Evolutionary conservation across 2,888 invertebrate genomes (phyloP), one percentile per base, ranked within the genome.

Genomic region (Myopa testacea): DNA sequence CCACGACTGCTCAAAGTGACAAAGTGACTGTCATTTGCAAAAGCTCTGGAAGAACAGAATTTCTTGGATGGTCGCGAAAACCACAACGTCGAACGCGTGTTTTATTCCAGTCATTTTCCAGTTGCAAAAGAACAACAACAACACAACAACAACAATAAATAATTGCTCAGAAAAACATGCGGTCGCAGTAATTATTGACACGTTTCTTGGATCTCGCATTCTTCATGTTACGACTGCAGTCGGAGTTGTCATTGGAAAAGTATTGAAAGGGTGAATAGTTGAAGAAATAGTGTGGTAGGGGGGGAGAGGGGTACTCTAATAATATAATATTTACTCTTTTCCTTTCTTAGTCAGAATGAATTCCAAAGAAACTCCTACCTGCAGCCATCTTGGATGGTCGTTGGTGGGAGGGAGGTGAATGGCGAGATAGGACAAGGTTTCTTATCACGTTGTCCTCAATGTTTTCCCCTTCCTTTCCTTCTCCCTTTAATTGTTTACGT

Each of bases 291-390:
- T 52, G 52, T 1, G 52, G 52, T 1, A 52, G 52, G 14, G 52
- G 3, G 10, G 14, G 52, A 14, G 52, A 52, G 1, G 2, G 34
- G 55, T 55, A 26, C 26, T 26, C 26, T 26, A 26, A 26, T 26
- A 26, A 26, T 26, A 26, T 26, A 26, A 26, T 26, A 26, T 26
- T 26, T 26, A 26, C 26, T 26, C 26, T 26, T 26, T 26, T 26
- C 26, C 1, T 26, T 26, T 26, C 14, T 7, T 34, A 14, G 34
- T 63, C 63, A 37, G 34, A 63, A 34, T 63, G 63, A 37, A 16
- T 63, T 63, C 63, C 37, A 34, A 26, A 37, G 8, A 63, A 63
- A 60, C 60, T 26, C 60, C 60, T 26, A 60, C 60, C 60, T 60
- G 19, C 26, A 26, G 12, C 26, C 7, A 26, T 26, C 12, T 60